Conservation (phyloP, 1,140 invertebrate genomes). For the Mercenaria mercenaria region DNA sequence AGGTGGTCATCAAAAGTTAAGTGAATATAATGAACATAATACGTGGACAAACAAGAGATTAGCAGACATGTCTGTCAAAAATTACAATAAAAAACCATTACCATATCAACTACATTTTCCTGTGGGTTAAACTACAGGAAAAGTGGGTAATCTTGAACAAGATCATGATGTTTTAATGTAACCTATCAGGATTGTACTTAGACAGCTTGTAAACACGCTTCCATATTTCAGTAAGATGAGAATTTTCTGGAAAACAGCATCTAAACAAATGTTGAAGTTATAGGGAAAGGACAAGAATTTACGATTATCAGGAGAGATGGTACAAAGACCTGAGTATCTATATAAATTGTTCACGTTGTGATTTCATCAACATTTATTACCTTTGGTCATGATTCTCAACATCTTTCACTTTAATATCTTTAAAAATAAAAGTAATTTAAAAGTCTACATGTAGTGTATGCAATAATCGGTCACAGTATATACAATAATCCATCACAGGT, state of each 20-base stretch:
- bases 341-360: not conserved
- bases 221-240: not conserved
- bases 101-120: not conserved
- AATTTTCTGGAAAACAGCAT: too few relatives aligned
- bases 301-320: not conserved
- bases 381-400: not conserved
- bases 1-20: constrained; percentile 6
- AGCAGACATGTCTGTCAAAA: not conserved
- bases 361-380: not conserved
- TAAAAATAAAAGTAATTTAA: too few relatives aligned
- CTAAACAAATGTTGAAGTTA: too few relatives aligned
- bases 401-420: not conserved
- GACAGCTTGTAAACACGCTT: not conserved
- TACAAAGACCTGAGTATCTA: not conserved
- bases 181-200: constrained; percentile 8
- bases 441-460: too few relatives aligned
- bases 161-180: constrained; percentile 6
- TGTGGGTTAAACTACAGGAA: not conserved
- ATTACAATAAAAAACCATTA: not conserved
- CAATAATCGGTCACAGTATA: too few relatives aligned
- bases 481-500: too few relatives aligned
- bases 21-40: not conserved
- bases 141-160: not conserved
- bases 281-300: too few relatives aligned
- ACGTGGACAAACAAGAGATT: not conserved